phyloP scores from a whole-genome alignment of 2,888 invertebrate species.

The Drosophila yooni region DNA sequence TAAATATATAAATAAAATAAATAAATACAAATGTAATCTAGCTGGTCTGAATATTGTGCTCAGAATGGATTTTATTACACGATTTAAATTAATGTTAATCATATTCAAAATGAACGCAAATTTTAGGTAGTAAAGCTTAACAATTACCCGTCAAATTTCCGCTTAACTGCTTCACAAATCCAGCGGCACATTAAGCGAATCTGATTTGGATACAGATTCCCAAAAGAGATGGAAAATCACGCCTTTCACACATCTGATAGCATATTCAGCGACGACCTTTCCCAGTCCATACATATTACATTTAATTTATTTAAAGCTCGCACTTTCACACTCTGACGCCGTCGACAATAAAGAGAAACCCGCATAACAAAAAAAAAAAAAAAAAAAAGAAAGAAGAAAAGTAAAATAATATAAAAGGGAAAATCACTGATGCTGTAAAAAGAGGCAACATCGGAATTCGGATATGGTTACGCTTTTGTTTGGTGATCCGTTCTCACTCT shows the following conservation, averaged over 20 bases:
- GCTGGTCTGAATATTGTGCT: no score
- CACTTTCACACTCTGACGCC: constrained; percentile 67
- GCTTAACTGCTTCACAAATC: constrained; percentile 7
- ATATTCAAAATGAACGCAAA: not conserved
- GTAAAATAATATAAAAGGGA: constrained; percentile 10
- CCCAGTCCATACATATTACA: constrained; percentile 32
- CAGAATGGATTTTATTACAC: not conserved
- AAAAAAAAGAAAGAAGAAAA: constrained; percentile 1
- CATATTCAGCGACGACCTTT: constrained; percentile 15
- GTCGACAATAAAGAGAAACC: constrained; percentile 34
- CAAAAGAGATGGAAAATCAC: constrained; percentile 33
- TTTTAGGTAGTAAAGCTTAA: not conserved
- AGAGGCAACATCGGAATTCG: constrained; percentile 47
- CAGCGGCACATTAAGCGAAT: constrained; percentile 7
- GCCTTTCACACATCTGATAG: constrained; percentile 31
- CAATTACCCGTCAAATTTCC: not conserved
- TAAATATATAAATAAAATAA: not conserved
- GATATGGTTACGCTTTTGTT: constrained; percentile 55
- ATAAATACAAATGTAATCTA: not conserved
- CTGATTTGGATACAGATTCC: constrained; percentile 16
- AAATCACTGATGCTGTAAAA: constrained; percentile 40
- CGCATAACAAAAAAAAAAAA: constrained; percentile 8
- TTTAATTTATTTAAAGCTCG: constrained; percentile 77
- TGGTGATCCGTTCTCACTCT: constrained; percentile 48
- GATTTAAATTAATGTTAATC: not conserved